Conservation (phyloP, 2,888 invertebrate species). For the Pammene aurita region DNA sequence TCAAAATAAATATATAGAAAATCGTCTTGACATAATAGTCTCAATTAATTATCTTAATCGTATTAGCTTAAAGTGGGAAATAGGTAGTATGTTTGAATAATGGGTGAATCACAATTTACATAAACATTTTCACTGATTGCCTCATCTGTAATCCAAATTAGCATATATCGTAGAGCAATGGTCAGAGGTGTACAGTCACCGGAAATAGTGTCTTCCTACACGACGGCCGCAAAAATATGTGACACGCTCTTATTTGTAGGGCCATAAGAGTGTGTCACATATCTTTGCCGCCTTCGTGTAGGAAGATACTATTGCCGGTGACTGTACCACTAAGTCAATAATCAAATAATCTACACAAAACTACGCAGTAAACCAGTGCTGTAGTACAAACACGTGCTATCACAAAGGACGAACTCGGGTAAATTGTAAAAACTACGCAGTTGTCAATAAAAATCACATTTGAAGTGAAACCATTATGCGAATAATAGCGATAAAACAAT, state of each 20-base stretch:
- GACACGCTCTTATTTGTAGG: too few relatives aligned
- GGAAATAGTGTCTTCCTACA: too few relatives aligned
- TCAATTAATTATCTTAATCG: conserved; percentile 7
- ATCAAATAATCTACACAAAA: conserved; percentile 54
- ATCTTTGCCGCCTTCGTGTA: too few relatives aligned
- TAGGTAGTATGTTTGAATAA: neutral
- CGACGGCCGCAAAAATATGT: too few relatives aligned
- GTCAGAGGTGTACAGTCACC: too few relatives aligned
- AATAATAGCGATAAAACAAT: neutral
- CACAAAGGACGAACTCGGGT: conserved; percentile 30
- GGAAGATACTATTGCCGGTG: too few relatives aligned
- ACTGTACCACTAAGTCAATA: conserved; percentile 49
- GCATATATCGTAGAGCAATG: neutral
- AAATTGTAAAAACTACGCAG: conserved; percentile 35
- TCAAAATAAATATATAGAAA: too few relatives aligned
- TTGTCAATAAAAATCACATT: conserved; percentile 8
- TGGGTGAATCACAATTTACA: neutral
- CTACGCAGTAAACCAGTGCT: conserved; percentile 62
- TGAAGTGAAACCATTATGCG: conserved; percentile 7
- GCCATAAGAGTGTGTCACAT: too few relatives aligned
- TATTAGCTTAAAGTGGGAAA: too few relatives aligned
- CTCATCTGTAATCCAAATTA: neutral
- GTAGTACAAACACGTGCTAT: conserved; percentile 46
- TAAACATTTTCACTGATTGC: neutral
- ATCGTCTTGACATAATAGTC: neutral